Base-by-base conservation (phyloP, 2,888 invertebrate species). In the Gandaritis pyraliata region DNA sequence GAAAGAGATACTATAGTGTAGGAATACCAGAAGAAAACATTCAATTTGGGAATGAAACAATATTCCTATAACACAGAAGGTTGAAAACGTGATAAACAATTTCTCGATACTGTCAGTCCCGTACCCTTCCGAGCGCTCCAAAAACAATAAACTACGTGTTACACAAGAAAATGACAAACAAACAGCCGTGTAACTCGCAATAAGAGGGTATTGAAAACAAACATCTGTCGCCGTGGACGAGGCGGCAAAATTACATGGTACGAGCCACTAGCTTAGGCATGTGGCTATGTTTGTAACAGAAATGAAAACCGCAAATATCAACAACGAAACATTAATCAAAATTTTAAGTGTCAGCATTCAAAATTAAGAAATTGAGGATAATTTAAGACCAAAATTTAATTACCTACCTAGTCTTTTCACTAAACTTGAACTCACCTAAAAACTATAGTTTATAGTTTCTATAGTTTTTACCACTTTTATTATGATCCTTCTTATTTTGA, bases 141-240 rank as follows among this genome's bases (percentile, higher is more conserved):
- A 45, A 66, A 64, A 62, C 66, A 70, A 70, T 68, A 70, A 70
- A 68, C 63, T 59, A 61, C 61, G 64, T 66, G 66, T 62, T 58
- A 64, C 59, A 56, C 52, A 67, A 73, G 69, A 69, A 47, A 72
- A 79, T 75, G 68, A 71, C 64, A 66, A 66, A 66, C 60, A 68
- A 68, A 72, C 65, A 58, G 52, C 57, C 60, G 58, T 65, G 23
- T 54, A 69, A 68, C 58, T 56, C 55, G 55, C 60, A 60, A 59
- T 51, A 55, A 52, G 65, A 53, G 56, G 50, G 58, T 73, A 75
- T 75, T 71, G 74, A 72, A 75, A 72, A 69, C 72, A 73, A 74
- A 76, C 81, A 80, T 75, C 76, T 80, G 81, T 73, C 72, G 76
- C 72, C 58, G 66, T 64, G 66, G 57, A 64, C 60, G 68, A 54